phyloP scores from a whole-genome alignment of 1,140 invertebrate species.

The Telenomus remus region DNA sequence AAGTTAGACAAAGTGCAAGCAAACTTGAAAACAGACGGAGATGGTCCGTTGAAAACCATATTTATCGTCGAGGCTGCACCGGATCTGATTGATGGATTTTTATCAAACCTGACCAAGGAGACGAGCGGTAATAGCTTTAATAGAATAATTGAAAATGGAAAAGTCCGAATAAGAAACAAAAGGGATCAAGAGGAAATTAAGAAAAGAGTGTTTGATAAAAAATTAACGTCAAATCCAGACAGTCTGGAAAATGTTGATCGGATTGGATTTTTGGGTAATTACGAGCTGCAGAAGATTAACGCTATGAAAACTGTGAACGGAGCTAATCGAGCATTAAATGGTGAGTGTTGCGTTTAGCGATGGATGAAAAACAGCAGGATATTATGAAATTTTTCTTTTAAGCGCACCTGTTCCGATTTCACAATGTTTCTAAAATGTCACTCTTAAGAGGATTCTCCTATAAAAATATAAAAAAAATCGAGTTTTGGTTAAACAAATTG shows the following conservation, averaged over 20 bases:
- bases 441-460: too few species aligned
- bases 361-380: too few species aligned
- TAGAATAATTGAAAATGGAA: neutral
- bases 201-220: neutral
- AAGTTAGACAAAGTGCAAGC: slow-evolving; percentile 1
- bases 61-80: slow-evolving; percentile 7
- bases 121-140: neutral
- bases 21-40: neutral
- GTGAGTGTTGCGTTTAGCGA: too few species aligned
- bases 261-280: slow-evolving; percentile 41
- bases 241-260: slow-evolving; percentile 49
- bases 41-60: neutral
- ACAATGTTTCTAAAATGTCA: too few species aligned
- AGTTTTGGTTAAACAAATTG: too few species aligned
- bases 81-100: slow-evolving; percentile 11
- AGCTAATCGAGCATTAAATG: too few species aligned
- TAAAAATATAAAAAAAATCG: too few species aligned
- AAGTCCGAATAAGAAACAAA: slow-evolving; percentile 3
- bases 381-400: too few species aligned
- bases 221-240: slow-evolving; percentile 16
- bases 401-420: too few species aligned
- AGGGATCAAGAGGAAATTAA: slow-evolving; percentile 2
- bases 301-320: slow-evolving; percentile 18
- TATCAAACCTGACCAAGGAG: slow-evolving; percentile 17
- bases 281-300: slow-evolving; percentile 60